Evolutionary conservation across 2,113 vertebrate species (phyloP).

Genomic region (Petrocephalus zakoni): DNA sequence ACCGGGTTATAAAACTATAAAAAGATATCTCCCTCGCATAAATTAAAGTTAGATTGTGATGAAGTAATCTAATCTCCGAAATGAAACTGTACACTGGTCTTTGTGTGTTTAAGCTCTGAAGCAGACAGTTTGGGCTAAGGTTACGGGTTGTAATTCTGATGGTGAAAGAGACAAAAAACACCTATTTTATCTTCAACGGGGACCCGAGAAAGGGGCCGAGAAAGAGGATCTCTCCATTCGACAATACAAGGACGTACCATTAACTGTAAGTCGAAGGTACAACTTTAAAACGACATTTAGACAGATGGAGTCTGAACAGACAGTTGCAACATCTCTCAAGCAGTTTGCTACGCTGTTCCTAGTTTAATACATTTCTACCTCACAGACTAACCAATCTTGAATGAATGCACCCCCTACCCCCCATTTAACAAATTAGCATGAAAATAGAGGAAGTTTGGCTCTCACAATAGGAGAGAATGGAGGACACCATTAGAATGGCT

Average conservation of each 20-base stretch:
- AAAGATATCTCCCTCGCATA: conserved; percentile 18
- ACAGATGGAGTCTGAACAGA: conserved; percentile 37
- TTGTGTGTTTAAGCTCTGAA: conserved; percentile 63
- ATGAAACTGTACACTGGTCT: conserved; percentile 72
- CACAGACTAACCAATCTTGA: not conserved
- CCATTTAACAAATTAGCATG: conserved; percentile 59
- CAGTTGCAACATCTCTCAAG: not conserved
- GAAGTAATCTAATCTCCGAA: conserved; percentile 81
- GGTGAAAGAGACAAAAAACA: conserved; percentile 70
- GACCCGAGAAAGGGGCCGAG: conserved; percentile 67
- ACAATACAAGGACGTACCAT: conserved; percentile 60
- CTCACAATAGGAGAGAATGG: conserved; percentile 33
- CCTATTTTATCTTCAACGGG: conserved; percentile 68
- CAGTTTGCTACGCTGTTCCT: conserved; percentile 22
- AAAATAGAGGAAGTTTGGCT: conserved; percentile 55
- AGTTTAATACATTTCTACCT: conserved; percentile 36
- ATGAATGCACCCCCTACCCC: conserved; percentile 27
- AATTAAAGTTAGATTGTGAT: conserved; percentile 65
- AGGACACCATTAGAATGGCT: conserved; percentile 50
- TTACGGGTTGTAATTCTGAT: conserved; percentile 77
- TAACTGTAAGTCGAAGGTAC: conserved; percentile 61
- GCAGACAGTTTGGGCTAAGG: conserved; percentile 73
- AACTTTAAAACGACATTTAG: conserved; percentile 63
- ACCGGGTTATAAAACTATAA: not conserved
- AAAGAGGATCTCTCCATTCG: conserved; percentile 69